Conservation (phyloP, 2,888 invertebrate species). For the Synergus umbraculus region DNA sequence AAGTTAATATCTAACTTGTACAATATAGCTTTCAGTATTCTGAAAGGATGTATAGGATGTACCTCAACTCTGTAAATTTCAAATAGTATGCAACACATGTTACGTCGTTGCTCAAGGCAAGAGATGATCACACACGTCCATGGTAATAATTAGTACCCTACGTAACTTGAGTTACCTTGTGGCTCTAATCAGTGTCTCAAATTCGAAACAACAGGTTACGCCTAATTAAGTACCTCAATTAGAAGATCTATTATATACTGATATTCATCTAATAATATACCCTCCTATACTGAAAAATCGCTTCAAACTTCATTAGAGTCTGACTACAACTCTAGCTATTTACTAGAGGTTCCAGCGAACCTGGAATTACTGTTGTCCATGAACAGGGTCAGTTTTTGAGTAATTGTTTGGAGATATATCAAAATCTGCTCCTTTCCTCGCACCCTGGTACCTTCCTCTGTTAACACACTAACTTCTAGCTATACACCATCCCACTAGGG, state of each 20-base stretch:
- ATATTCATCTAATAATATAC: neutral
- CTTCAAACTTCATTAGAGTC: neutral
- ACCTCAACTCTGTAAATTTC: conserved; percentile 8
- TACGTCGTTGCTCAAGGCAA: conserved; percentile 17
- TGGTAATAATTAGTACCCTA: conserved; percentile 27
- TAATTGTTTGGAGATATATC: neutral
- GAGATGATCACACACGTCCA: conserved; percentile 32
- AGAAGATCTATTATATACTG: conserved; percentile 2
- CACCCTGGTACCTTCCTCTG: conserved; percentile 19
- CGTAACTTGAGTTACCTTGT: conserved; percentile 27
- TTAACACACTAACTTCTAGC: conserved; percentile 32
- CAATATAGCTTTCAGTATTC: neutral
- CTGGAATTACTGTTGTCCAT: no score
- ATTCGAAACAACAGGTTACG: conserved; percentile 13
- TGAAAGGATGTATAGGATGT: conserved; percentile 2
- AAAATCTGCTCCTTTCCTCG: neutral
- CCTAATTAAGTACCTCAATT: conserved; percentile 34
- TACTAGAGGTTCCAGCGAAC: neutral
- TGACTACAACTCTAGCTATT: neutral
- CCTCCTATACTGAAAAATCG: no score
- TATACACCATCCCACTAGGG: conserved; percentile 50
- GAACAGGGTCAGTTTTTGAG: neutral
- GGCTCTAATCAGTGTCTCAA: conserved; percentile 37
- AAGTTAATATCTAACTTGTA: neutral
- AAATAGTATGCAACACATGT: neutral